These are phyloP conservation scores for Dimorphilus gyrociliatus DNA, from an alignment of 2,888 invertebrate genomes.

Conservation along the genomic window DNA sequence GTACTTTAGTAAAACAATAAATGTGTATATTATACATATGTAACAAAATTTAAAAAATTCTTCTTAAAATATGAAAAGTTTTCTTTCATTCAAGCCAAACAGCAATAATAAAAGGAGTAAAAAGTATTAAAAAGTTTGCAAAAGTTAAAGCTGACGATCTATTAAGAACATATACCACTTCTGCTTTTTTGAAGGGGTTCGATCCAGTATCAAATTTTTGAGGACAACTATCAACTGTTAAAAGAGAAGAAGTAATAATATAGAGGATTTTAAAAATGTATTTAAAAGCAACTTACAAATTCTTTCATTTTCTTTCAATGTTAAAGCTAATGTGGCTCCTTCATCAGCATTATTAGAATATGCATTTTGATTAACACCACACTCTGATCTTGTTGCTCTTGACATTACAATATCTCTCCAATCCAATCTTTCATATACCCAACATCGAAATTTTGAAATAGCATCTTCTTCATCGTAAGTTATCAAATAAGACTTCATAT, in stretches of 20 bases:
- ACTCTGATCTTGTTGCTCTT: constrained; percentile 76
- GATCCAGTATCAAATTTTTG: constrained; percentile 87
- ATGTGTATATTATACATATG: no score
- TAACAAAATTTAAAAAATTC: no score
- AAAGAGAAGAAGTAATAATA: constrained; percentile 7
- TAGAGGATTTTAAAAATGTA: constrained; percentile 3
- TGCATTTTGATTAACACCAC: constrained; percentile 73
- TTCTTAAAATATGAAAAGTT: no score
- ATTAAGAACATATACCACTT: constrained; percentile 27
- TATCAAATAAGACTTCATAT: constrained; percentile 82
- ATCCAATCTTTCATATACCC: constrained; percentile 88
- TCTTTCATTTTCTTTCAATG: constrained; percentile 77
- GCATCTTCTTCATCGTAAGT: constrained; percentile 92
- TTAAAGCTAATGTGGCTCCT: constrained; percentile 67
- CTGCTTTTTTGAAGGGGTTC: constrained; percentile 27
- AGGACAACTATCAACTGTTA: constrained; percentile 73
- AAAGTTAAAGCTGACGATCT: no score
- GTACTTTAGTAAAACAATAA: no score
- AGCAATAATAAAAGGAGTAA: no score
- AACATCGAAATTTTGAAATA: constrained; percentile 83
- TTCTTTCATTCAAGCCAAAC: no score
- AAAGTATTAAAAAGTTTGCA: no score
- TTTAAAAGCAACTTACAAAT: constrained; percentile 48
- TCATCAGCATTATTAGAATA: constrained; percentile 71
- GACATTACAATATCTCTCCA: constrained; percentile 68